phyloP scores from a whole-genome alignment of 2,797 vertebrate species.

The Enteromius anoplus region DNA sequence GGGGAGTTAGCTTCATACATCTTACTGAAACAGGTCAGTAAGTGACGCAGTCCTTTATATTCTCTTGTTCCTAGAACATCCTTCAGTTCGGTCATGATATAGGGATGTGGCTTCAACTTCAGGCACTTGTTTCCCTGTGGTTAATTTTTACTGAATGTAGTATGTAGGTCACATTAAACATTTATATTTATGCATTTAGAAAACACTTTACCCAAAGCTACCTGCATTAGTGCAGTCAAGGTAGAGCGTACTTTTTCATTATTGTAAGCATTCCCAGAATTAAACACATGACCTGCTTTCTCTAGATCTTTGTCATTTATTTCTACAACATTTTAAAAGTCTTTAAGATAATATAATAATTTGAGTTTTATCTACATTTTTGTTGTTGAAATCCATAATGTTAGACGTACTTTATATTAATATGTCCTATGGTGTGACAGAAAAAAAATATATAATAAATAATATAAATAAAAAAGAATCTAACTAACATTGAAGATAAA shows the following conservation, averaged over 20 bases:
- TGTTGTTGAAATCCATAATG: neutral
- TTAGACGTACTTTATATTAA: neutral
- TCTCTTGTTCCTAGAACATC: constrained; percentile 20
- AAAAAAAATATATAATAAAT: too few relatives aligned
- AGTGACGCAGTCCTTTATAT: constrained; percentile 10
- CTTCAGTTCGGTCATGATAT: neutral
- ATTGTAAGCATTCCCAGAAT: neutral
- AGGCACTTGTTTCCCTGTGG: neutral
- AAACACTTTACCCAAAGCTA: neutral
- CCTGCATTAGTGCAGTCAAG: neutral
- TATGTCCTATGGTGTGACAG: too few relatives aligned
- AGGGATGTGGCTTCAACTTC: neutral
- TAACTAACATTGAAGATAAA: too few relatives aligned
- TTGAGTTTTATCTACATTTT: neutral
- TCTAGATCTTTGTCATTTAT: neutral
- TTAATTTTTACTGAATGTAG: neutral
- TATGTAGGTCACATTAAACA: neutral
- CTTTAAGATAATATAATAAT: neutral
- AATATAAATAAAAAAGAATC: too few relatives aligned
- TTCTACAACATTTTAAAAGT: neutral
- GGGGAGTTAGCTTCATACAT: constrained; percentile 42
- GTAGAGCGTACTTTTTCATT: neutral
- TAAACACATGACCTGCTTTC: neutral
- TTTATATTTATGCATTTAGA: constrained; percentile 31
- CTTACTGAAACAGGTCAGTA: constrained; percentile 24